phyloP scores from a whole-genome alignment of 2,888 invertebrate genomes.

The Pyrocoelia pectoralis region DNA sequence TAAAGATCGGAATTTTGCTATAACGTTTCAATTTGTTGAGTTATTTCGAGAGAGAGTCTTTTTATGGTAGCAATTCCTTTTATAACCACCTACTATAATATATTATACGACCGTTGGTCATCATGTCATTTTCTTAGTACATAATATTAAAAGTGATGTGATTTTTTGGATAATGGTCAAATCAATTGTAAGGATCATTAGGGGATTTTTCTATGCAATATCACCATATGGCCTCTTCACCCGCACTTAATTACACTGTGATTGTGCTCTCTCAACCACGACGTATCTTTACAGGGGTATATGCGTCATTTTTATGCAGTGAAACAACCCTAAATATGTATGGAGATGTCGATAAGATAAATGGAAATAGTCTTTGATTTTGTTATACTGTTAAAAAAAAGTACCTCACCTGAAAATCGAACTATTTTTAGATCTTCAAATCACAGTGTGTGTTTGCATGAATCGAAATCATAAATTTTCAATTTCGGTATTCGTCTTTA shows the following conservation, averaged over 20 bases:
- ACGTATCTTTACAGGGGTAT: slow-evolving; percentile 30
- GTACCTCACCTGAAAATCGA: too few species aligned
- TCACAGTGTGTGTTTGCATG: too few species aligned
- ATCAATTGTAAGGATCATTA: slow-evolving; percentile 9
- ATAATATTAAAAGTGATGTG: slow-evolving; percentile 5
- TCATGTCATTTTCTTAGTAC: neutral
- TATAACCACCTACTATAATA: neutral
- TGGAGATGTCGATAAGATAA: too few species aligned
- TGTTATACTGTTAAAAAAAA: too few species aligned
- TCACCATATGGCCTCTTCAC: slow-evolving; percentile 43
- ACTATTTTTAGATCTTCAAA: too few species aligned
- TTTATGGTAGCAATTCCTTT: slow-evolving; percentile 18
- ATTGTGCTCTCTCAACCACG: slow-evolving; percentile 39
- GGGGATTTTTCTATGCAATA: slow-evolving; percentile 19
- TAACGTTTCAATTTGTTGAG: slow-evolving; percentile 36
- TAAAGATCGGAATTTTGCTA: slow-evolving; percentile 37
- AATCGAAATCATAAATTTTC: too few species aligned
- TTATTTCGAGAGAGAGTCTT: slow-evolving; percentile 25
- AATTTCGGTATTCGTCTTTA: too few species aligned
- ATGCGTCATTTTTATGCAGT: neutral
- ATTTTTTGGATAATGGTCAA: slow-evolving; percentile 17
- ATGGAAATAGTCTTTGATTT: too few species aligned
- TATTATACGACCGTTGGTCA: too few species aligned
- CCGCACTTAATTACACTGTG: slow-evolving; percentile 42
- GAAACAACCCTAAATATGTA: neutral